Base-by-base conservation (phyloP, 2,888 invertebrate genomes). In the Acanthacorydalis orientalis region DNA sequence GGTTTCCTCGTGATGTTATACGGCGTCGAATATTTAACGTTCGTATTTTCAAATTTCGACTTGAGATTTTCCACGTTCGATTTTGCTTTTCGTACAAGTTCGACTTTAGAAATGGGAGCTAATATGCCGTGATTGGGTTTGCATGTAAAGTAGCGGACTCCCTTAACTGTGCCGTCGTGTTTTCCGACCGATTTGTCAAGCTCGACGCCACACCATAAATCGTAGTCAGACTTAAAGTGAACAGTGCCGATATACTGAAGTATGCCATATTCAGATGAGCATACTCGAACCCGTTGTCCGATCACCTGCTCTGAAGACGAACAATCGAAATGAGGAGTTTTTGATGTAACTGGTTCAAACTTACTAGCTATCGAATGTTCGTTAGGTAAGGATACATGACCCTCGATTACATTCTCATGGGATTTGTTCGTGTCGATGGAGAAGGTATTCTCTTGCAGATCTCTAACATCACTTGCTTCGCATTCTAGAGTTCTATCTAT, bases 131-230 rank as follows among this genome's bases (percentile, higher is more conserved):
- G 69, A 42, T 66, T 65, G 7, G 69, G 67, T 16, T 66, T 61
- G 59, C 80, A 80, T 10, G 63, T 62, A 61, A 81, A 81, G 60
- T 81, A 81, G 12, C 73, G 67, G 40, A 73, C 67, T 10, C 77
- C 78, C 50, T 71, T 65, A 10, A 78, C 72, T 39, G 67, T 61
- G 40, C 80, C 80, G 64, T 80, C 75, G 63, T 80, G 73, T 55
- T 74, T 74, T 15, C 79, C 79, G 50, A 68, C 68, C 6, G 71
- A 63, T 41, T 68, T 66, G 48, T 68, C 64, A 47, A 80, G 62
- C 60, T 79, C 78, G 42, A 80, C 66, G 8, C 80, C 80, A 60
- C 79, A 79, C 75, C 77, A 81, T 15, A 69, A 51, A 3, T 74
- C 75, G 10, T 65, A 63, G 35, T 74, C 75, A 41, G 73, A 66